These are phyloP conservation scores for Myrmecophaga tridactyla DNA, from an alignment of 2,113 vertebrate species.

Conservation along the genomic window DNA sequence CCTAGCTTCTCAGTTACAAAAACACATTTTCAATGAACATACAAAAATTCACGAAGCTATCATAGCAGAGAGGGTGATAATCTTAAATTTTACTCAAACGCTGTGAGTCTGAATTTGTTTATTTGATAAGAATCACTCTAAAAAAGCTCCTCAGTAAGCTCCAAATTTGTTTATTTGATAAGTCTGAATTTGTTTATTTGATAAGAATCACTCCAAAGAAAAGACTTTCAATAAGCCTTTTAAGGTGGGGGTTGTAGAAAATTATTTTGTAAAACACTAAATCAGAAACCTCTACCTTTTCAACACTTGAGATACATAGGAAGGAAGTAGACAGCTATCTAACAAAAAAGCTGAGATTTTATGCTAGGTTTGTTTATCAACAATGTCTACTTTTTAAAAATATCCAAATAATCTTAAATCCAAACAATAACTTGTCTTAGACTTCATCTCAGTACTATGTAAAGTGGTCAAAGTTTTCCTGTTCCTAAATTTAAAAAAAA, in stretches of 20 bases:
- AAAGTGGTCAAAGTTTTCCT: neutral
- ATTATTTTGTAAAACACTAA: neutral
- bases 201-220: neutral
- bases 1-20: neutral
- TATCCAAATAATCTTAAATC: neutral
- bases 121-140: neutral
- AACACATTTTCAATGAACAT: constrained; percentile 9
- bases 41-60: neutral
- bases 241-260: neutral
- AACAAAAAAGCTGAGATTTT: neutral
- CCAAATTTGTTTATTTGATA: too few species aligned
- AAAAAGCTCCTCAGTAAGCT: too few species aligned
- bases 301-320: neutral
- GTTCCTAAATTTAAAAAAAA: neutral
- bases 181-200: too few species aligned
- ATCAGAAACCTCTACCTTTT: neutral
- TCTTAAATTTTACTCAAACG: too few species aligned
- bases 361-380: neutral
- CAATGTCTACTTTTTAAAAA: neutral
- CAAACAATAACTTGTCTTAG: neutral
- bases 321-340: neutral
- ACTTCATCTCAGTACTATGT: neutral
- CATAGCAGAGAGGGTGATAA: neutral
- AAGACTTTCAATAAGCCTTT: neutral
- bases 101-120: too few species aligned